A percentile compares a stretch with the other conserved stretches of the same genome.
Conservation (phyloP, 2,888 invertebrate species). For the Leptopilina drosophilae region DNA sequence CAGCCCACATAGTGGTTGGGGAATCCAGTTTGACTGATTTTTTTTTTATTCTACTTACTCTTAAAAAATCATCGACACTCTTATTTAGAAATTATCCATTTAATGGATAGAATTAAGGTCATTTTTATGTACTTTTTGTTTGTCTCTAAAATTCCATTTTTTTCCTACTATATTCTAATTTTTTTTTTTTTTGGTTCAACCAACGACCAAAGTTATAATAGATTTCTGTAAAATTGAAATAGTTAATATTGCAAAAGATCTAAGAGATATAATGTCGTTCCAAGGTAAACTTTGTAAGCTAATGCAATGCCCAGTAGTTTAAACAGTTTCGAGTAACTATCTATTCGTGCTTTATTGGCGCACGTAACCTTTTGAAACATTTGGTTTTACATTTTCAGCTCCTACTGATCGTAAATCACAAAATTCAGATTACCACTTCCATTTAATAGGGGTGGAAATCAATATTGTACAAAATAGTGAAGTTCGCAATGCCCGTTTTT, state of each 20-base stretch:
- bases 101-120: slow-evolving; percentile 2
- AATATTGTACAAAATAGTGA: too few relatives aligned
- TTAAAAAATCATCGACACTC: neutral
- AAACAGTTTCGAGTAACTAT: slow-evolving; percentile 26
- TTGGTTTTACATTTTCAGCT: neutral
- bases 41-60: neutral
- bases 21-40: slow-evolving; percentile 22
- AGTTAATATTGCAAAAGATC: slow-evolving; percentile 7
- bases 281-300: neutral
- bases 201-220: neutral
- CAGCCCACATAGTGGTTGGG: slow-evolving; percentile 84
- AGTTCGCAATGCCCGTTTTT: too few relatives aligned
- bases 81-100: slow-evolving; percentile 11
- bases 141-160: neutral
- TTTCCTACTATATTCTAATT: neutral
- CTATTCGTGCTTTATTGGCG: neutral
- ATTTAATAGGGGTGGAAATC: neutral
- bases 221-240: slow-evolving; percentile 21
- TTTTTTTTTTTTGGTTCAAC: neutral
- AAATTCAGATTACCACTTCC: neutral
- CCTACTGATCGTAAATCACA: slow-evolving; percentile 7
- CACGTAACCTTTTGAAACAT: slow-evolving; percentile 13
- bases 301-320: slow-evolving; percentile 24
- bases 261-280: slow-evolving; percentile 9
- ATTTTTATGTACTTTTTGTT: neutral